Percentiles rank a stretch among this genome's conserved stretches.
Conservation (phyloP, 2,797 vertebrate species). For the Adelosebastes latens region DNA sequence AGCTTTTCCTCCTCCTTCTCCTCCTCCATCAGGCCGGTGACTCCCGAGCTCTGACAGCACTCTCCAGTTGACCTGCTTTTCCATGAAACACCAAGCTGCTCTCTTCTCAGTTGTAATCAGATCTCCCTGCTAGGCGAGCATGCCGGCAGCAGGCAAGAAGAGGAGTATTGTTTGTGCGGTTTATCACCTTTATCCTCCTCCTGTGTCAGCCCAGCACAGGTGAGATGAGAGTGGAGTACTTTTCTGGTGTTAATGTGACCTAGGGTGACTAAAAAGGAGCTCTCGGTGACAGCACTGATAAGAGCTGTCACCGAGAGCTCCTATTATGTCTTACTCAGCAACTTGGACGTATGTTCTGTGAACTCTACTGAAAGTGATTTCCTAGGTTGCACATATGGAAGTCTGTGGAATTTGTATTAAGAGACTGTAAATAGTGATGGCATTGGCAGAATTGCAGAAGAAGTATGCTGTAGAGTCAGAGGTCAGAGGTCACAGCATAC, state of each 20-base stretch:
- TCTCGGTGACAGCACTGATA: constrained; percentile 48
- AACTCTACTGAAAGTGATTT: constrained; percentile 24
- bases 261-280: constrained; percentile 52
- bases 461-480: constrained; percentile 37
- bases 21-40: constrained; percentile 64
- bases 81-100: constrained; percentile 77
- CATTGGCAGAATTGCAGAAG: background rate
- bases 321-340: constrained; percentile 39
- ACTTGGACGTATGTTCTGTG: background rate
- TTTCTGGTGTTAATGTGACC: constrained; percentile 68
- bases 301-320: constrained; percentile 42
- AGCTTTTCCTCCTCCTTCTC: constrained; percentile 51
- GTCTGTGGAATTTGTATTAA: constrained; percentile 6
- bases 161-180: constrained; percentile 73
- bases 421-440: constrained; percentile 1
- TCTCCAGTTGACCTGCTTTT: constrained; percentile 79
- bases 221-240: constrained; percentile 61
- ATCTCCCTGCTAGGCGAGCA: constrained; percentile 70
- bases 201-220: constrained; percentile 63
- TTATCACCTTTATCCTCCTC: constrained; percentile 73
- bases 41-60: constrained; percentile 69
- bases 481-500: constrained; percentile 67
- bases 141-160: constrained; percentile 64
- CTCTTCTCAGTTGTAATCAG: constrained; percentile 80
- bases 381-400: background rate